These are phyloP conservation scores for Arizona elegans DNA, from an alignment of 2,113 vertebrate species.

Conservation along the genomic window DNA sequence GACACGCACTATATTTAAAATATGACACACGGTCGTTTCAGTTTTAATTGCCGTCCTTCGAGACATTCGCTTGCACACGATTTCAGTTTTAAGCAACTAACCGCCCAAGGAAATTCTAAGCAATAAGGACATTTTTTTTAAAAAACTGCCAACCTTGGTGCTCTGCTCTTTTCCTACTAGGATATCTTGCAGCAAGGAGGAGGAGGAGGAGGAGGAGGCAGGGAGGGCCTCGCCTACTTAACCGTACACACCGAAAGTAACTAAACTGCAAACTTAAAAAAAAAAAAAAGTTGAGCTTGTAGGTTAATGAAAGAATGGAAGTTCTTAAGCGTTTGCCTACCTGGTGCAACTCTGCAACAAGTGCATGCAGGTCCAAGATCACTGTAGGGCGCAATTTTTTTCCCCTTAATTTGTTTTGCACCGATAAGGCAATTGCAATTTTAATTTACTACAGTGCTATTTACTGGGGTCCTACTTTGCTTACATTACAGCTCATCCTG, in stretches of 20 bases:
- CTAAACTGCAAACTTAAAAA: constrained; percentile 51
- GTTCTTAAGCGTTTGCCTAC: constrained; percentile 64
- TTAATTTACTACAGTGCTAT: constrained; percentile 65
- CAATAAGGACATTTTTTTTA: neutral
- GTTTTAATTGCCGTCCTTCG: constrained; percentile 20
- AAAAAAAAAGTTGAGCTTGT: constrained; percentile 41
- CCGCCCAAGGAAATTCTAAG: neutral
- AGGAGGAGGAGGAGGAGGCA: constrained; percentile 3
- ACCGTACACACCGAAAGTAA: constrained; percentile 56
- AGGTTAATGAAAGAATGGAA: constrained; percentile 56
- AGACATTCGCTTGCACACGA: constrained; percentile 7
- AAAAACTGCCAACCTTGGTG: neutral
- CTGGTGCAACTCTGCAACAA: constrained; percentile 72
- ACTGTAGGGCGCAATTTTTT: constrained; percentile 18
- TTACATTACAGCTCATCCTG: constrained; percentile 64
- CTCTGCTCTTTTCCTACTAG: constrained; percentile 37
- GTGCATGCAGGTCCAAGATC: constrained; percentile 63
- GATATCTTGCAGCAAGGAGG: constrained; percentile 49
- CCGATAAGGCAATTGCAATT: constrained; percentile 59
- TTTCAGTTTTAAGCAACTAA: constrained; percentile 12
- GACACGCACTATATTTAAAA: constrained; percentile 51
- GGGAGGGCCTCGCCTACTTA: constrained; percentile 50
- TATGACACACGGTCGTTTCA: neutral
- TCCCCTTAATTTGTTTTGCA: neutral
- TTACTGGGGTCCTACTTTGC: constrained; percentile 58